Evolutionary conservation across 1,140 invertebrate genomes (phyloP), one percentile per base, ranked within the genome.

Genomic region (Capitella teleta): DNA sequence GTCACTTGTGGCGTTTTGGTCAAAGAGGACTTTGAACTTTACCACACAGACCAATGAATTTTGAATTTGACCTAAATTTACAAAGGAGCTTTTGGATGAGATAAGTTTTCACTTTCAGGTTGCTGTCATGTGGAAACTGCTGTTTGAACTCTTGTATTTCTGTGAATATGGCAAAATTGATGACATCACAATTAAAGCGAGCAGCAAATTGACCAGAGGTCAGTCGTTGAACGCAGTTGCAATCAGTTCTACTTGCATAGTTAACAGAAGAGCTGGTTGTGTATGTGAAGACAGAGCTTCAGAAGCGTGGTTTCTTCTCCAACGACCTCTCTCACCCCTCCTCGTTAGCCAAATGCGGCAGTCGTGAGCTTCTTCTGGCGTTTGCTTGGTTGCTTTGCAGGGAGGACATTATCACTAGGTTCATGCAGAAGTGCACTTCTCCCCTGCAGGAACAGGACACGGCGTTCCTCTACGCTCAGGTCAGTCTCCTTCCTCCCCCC

Each of bases 141-240:
- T 65, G 32, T 65, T 61, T 62, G 63, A 65, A 34, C 34, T 64
- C 8, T 16, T 62, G 4, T 64, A 61, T 45, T 62, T 57, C 38
- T 52, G 52, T 40, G 56, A 61, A 40, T 58, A 61, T 58, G 53
- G 55, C 5, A 41, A 36, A 4, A 53, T 65, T 37, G 60, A 63
- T 52, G 58, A 62, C 19, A 51, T 61, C 10, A 37, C 53, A 24
- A 21, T 57, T 8, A 57, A 53, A 40, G 61, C 61, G 28, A 54
- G 34, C 25, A 28, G 4, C n/a, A 26, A 44, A 25, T 26, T 44
- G 23, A 25, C 42, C 8, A 19, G 18, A 44, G 42, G 42, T 44
- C 8, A 40, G n/a, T 40, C 25, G 25, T 10, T 44, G 12, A 10
- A 44, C 18, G 10, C 10, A 14, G 41, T 16, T 43, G 5, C 2